Evolutionary conservation across 2,888 invertebrate species (phyloP).

Genomic region (Apodemia hepburni): DNA sequence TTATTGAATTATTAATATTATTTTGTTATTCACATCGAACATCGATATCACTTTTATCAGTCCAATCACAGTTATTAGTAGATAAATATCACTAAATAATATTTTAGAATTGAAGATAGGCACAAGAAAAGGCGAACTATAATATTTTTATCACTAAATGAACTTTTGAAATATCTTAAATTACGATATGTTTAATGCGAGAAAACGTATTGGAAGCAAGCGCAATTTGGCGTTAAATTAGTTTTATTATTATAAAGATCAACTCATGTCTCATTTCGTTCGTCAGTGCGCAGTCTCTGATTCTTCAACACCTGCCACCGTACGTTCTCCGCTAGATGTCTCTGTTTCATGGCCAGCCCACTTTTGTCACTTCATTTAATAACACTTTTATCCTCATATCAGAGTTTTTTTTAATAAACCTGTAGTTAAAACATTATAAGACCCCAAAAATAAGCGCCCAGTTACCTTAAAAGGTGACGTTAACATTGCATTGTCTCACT

Average conservation of each 20-base stretch:
- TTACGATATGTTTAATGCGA: conserved; percentile 70
- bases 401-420: conserved; percentile 33
- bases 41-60: conserved; percentile 57
- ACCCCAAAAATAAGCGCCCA: conserved; percentile 31
- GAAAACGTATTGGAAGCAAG: conserved; percentile 73
- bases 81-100: conserved; percentile 53
- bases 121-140: conserved; percentile 73
- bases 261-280: conserved; percentile 74
- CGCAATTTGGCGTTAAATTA: conserved; percentile 70
- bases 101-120: conserved; percentile 68
- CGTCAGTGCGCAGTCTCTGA: conserved; percentile 73
- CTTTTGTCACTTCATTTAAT: conserved; percentile 65
- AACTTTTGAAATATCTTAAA: conserved; percentile 48
- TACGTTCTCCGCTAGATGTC: conserved; percentile 58
- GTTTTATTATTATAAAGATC: conserved; percentile 36
- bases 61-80: conserved; percentile 65
- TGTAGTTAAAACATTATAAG: conserved; percentile 25
- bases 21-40: conserved; percentile 33
- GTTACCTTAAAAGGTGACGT: conserved; percentile 36
- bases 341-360: conserved; percentile 76
- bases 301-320: conserved; percentile 74
- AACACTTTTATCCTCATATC: conserved; percentile 63
- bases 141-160: conserved; percentile 52
- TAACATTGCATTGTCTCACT: conserved; percentile 67
- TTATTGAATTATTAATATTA: conserved; percentile 23